Conservation (phyloP, 1,140 invertebrate genomes). For the Asobara japonica region DNA sequence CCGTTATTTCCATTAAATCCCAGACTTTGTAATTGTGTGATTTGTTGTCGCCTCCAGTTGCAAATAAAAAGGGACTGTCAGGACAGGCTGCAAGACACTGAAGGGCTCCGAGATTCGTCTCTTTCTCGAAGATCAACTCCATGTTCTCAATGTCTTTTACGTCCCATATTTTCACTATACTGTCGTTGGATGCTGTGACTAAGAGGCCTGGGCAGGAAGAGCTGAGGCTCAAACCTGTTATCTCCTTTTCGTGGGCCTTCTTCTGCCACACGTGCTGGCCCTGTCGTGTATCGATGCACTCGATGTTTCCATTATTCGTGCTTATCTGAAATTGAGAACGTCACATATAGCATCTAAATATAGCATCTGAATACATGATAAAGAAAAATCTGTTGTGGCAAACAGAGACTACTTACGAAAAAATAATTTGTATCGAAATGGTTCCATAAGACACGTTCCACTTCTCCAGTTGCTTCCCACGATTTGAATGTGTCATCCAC, state of each 20-base stretch:
- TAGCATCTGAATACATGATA: too few relatives aligned
- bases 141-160: constrained; percentile 51
- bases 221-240: constrained; percentile 80
- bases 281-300: constrained; percentile 81
- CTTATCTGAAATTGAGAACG: constrained; percentile 69
- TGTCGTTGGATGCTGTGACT: constrained; percentile 78
- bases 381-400: neutral
- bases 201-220: constrained; percentile 75
- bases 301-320: constrained; percentile 81
- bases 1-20: constrained; percentile 75
- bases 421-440: constrained; percentile 76
- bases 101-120: constrained; percentile 75
- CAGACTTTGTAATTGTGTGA: constrained; percentile 80
- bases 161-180: constrained; percentile 85
- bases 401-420: constrained; percentile 73
- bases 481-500: constrained; percentile 71
- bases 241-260: constrained; percentile 81
- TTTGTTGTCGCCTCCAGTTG: constrained; percentile 86
- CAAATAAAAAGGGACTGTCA: constrained; percentile 82
- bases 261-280: constrained; percentile 80
- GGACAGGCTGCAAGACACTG: constrained; percentile 81
- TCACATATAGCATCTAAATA: too few relatives aligned
- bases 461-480: constrained; percentile 82
- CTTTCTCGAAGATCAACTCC: constrained; percentile 69
- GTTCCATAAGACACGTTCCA: constrained; percentile 92